Evolutionary conservation across 2,888 invertebrate species (phyloP).

Genomic region (Trichogramma dendrolimi): DNA sequence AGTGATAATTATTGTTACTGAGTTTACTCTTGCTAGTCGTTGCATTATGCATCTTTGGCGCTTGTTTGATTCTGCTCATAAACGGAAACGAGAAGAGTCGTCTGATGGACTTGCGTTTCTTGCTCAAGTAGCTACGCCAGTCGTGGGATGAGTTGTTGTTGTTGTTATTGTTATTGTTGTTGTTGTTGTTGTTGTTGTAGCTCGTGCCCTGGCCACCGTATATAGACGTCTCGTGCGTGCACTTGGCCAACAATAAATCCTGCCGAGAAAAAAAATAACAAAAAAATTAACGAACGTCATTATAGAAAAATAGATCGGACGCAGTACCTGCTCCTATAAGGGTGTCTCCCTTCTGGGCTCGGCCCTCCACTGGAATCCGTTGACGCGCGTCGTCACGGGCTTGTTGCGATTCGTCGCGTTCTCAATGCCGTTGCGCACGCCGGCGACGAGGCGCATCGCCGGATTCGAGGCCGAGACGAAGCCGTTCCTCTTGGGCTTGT

Average conservation of each 20-base stretch:
- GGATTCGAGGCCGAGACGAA: conserved; percentile 85
- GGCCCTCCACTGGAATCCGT: conserved; percentile 73
- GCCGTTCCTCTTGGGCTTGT: conserved; percentile 75
- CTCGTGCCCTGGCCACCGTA: no score
- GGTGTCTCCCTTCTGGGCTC: conserved; percentile 73
- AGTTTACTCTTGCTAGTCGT: conserved; percentile 22
- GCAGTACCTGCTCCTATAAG: conserved; percentile 51
- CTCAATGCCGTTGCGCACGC: conserved; percentile 70
- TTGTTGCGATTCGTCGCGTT: conserved; percentile 55
- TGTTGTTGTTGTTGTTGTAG: no score
- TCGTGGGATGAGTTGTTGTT: conserved; percentile 24
- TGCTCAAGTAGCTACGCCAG: conserved; percentile 45
- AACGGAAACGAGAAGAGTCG: conserved; percentile 47
- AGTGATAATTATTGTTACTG: no score
- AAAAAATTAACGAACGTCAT: not conserved
- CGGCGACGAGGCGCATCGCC: conserved; percentile 76
- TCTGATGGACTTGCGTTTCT: conserved; percentile 49
- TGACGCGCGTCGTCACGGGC: conserved; percentile 53
- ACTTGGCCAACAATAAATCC: conserved; percentile 35
- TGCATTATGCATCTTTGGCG: conserved; percentile 43
- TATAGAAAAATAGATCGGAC: not conserved
- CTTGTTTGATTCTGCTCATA: conserved; percentile 51
- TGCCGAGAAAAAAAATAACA: conserved; percentile 19
- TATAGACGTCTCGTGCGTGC: conserved; percentile 32
- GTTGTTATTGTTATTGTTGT: no score